These are phyloP conservation scores for Podarcis muralis DNA, from an alignment of 2,113 vertebrate genomes.

Conservation along the genomic window DNA sequence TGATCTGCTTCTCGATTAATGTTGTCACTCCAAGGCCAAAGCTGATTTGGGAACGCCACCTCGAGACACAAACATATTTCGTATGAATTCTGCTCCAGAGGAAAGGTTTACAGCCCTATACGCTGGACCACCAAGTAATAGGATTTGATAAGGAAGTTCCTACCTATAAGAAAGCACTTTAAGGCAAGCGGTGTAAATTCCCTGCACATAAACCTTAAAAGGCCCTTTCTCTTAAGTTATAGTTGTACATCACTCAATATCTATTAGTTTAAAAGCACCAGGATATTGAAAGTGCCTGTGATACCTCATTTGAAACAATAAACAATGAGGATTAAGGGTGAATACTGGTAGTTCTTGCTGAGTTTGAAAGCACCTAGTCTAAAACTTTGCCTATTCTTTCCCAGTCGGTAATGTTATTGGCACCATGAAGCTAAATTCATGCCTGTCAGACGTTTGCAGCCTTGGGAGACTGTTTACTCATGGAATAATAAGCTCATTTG, in stretches of 20 bases:
- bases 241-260: background rate
- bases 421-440: background rate
- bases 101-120: background rate
- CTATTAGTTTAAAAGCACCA: constrained; percentile 27
- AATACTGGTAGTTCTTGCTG: background rate
- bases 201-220: constrained; percentile 23
- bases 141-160: background rate
- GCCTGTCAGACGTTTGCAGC: background rate
- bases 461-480: background rate
- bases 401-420: background rate
- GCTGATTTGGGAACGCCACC: background rate
- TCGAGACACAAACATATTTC: background rate
- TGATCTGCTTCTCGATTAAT: background rate
- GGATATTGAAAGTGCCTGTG: constrained; percentile 3
- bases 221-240: constrained; percentile 13
- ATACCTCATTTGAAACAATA: background rate
- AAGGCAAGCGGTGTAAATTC: constrained; percentile 2
- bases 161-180: constrained; percentile 17
- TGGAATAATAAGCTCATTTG: background rate
- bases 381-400: background rate
- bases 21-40: background rate
- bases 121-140: constrained; percentile 4
- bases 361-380: background rate
- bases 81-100: background rate
- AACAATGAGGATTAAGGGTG: background rate